These are phyloP conservation scores for Cherax destructor DNA, from an alignment of 1,140 invertebrate species.

Conservation along the genomic window DNA sequence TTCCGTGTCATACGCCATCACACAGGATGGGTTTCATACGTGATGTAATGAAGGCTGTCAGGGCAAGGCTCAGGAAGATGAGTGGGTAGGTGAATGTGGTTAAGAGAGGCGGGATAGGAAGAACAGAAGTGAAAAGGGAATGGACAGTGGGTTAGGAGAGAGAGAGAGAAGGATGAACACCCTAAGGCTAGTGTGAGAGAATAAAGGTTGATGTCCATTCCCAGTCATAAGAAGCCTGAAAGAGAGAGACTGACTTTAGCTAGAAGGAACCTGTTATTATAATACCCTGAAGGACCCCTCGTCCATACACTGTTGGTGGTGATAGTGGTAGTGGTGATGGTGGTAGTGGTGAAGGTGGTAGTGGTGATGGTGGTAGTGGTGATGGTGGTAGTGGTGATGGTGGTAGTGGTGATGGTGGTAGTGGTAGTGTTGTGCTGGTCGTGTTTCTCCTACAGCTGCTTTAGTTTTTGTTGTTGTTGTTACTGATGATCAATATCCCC, in stretches of 20 bases:
- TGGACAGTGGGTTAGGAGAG: neutral
- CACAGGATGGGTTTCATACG: too few species aligned
- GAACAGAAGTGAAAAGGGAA: neutral
- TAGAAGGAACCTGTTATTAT: neutral
- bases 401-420: too few species aligned
- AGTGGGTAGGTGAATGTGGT: neutral
- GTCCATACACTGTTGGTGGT: neutral
- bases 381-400: too few species aligned
- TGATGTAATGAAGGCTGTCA: too few species aligned
- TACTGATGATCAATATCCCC: neutral
- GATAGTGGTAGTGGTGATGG: neutral
- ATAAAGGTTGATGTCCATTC: too few species aligned
- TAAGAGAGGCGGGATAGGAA: neutral
- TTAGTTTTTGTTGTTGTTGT: too few species aligned
- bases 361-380: too few species aligned
- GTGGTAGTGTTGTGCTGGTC: too few species aligned
- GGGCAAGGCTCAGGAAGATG: neutral
- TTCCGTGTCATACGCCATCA: too few species aligned
- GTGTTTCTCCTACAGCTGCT: too few species aligned
- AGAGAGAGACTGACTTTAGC: neutral
- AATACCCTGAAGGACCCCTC: neutral
- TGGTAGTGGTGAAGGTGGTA: neutral
- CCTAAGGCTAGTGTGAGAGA: too few species aligned
- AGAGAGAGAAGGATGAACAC: too few species aligned
- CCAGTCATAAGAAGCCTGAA: neutral